Evolutionary conservation across 2,113 vertebrate species (phyloP).

Genomic region (Takifugu bimaculatus): DNA sequence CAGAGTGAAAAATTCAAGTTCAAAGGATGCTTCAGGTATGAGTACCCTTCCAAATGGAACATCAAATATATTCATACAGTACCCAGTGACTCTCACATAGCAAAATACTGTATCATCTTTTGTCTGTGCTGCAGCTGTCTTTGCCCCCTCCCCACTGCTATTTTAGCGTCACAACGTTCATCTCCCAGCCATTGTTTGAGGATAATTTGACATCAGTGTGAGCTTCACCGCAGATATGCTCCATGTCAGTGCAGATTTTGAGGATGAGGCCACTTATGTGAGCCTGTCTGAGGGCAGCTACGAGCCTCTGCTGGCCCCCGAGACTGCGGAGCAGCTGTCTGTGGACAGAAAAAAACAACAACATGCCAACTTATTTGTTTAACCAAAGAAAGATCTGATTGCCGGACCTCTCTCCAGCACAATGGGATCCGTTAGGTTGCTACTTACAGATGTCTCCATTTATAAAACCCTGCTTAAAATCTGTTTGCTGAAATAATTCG

Average conservation of each 20-base stretch:
- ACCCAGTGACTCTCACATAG: too few relatives aligned
- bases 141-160: too few relatives aligned
- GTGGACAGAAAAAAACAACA: constrained; percentile 57
- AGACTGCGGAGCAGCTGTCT: constrained; percentile 59
- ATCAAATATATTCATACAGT: too few relatives aligned
- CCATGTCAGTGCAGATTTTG: constrained; percentile 22
- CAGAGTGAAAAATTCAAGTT: constrained; percentile 2
- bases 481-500: too few relatives aligned
- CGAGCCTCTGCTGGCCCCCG: constrained; percentile 38
- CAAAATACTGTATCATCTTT: too few relatives aligned
- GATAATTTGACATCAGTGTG: background rate
- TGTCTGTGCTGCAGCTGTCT: too few relatives aligned
- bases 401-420: constrained; percentile 36
- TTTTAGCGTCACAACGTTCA: background rate
- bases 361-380: constrained; percentile 58
- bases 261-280: constrained; percentile 50
- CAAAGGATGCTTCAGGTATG: too few relatives aligned
- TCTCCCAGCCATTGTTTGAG: constrained; percentile 1
- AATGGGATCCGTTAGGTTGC: constrained; percentile 27
- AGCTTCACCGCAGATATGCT: constrained; percentile 17
- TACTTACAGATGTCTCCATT: constrained; percentile 59
- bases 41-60: too few relatives aligned
- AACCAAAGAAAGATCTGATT: constrained; percentile 58
- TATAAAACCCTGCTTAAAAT: background rate
- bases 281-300: constrained; percentile 38